phyloP scores from a whole-genome alignment of 37 sponge, comb jelly and placozoan genomes.

The Eunapius fragilis region DNA sequence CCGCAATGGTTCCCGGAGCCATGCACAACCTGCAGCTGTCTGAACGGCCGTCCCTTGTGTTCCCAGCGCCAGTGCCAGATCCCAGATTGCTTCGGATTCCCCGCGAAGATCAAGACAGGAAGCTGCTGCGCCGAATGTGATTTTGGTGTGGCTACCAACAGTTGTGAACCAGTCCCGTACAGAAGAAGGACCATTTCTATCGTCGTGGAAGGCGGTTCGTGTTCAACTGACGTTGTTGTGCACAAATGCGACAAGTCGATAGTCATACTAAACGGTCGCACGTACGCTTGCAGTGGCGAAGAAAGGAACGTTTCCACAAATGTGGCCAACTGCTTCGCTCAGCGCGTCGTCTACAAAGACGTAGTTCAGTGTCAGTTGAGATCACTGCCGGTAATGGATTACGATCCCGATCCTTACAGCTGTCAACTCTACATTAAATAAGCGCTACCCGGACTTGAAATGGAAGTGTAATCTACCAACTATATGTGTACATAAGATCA shows the following conservation, averaged over 20 bases:
- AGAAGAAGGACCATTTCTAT: not conserved
- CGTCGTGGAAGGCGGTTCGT: not conserved
- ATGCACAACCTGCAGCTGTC: conserved; percentile 43
- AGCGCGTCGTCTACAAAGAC: not conserved
- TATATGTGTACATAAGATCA: no score
- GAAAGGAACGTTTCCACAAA: not conserved
- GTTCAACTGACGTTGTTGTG: conserved; percentile 9
- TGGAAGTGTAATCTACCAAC: no score
- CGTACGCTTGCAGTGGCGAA: not conserved
- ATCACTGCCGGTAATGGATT: not conserved
- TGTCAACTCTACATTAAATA: not conserved
- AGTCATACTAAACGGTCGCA: not conserved
- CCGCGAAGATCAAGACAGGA: not conserved
- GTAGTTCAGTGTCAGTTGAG: not conserved
- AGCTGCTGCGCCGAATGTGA: conserved; percentile 47
- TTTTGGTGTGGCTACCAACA: conserved; percentile 25
- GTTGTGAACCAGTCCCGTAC: conserved; percentile 20
- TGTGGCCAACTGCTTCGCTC: not conserved
- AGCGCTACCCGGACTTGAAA: no score
- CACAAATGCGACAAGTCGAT: conserved; percentile 36
- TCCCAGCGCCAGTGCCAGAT: not conserved
- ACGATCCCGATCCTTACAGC: not conserved
- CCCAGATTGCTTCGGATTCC: conserved; percentile 31
- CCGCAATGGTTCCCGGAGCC: conserved; percentile 40
- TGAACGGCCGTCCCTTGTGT: not conserved